Conservation (phyloP, 2,797 vertebrate genomes). For the Gymnopithys bicolor region DNA sequence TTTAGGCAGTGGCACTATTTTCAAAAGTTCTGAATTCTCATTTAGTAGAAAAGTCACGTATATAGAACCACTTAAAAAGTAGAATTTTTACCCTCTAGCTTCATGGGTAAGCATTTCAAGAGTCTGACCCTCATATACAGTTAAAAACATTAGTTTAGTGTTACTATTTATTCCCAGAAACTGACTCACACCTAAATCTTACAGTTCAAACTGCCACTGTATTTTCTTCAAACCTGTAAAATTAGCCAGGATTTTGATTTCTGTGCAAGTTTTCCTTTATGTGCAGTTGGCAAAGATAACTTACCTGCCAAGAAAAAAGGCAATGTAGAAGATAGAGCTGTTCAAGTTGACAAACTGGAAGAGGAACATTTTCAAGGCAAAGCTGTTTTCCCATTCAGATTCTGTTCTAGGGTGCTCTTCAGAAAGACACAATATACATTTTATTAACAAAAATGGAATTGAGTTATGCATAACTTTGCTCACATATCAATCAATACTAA, state of each 20-base stretch:
- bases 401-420: constrained; percentile 96
- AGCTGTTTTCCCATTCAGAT: constrained; percentile 99
- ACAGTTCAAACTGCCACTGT: not conserved
- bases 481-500: not conserved
- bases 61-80: not conserved
- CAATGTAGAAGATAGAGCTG: constrained; percentile 98
- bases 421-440: not conserved
- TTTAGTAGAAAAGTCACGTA: not conserved
- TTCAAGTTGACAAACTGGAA: constrained; percentile 99
- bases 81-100: not conserved
- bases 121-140: fast-evolving
- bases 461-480: not conserved
- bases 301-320: constrained; percentile 97
- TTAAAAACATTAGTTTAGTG: not conserved
- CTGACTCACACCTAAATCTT: not conserved
- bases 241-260: not conserved
- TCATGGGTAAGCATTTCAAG: not conserved
- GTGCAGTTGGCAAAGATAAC: not conserved
- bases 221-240: not conserved
- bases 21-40: not conserved
- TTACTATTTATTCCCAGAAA: not conserved
- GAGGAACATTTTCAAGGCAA: constrained; percentile 98
- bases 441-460: not conserved
- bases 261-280: not conserved
- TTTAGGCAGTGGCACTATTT: not conserved